Conservation (phyloP, 2,113 vertebrate species). For the Regulus satrapa region DNA sequence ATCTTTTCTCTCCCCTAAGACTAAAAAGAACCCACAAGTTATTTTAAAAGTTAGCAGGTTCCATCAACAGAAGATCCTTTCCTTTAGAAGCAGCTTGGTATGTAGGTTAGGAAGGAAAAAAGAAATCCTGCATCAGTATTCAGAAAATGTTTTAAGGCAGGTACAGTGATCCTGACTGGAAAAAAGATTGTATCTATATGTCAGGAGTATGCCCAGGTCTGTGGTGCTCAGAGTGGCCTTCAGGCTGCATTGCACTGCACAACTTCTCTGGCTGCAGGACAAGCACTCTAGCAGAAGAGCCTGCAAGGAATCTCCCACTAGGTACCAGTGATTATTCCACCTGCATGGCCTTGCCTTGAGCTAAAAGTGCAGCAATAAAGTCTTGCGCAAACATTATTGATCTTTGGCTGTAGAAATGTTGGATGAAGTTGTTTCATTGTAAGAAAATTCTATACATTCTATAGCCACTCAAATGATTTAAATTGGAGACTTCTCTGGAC, state of each 20-base stretch:
- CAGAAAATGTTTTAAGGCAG: neutral
- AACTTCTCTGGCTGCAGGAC: neutral
- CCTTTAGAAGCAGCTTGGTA: neutral
- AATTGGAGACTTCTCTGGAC: neutral
- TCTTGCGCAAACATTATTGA: neutral
- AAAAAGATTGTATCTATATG: neutral
- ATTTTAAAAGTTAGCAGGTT: neutral
- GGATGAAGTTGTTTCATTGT: neutral
- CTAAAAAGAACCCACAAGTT: neutral
- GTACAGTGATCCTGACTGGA: neutral
- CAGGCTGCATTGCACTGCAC: neutral
- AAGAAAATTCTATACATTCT: neutral
- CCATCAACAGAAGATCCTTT: neutral
- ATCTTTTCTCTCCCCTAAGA: neutral
- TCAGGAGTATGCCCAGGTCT: neutral
- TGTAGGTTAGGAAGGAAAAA: neutral
- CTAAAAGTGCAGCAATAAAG: neutral
- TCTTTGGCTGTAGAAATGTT: neutral
- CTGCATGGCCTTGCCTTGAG: accelerated
- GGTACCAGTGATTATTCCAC: neutral
- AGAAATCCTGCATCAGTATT: neutral
- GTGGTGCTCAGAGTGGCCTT: too few relatives aligned
- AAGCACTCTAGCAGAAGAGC: neutral
- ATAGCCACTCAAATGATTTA: neutral
- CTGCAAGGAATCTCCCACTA: neutral